These are phyloP conservation scores for Linnaemya tessellans DNA, from an alignment of 2,888 invertebrate genomes.

Conservation along the genomic window DNA sequence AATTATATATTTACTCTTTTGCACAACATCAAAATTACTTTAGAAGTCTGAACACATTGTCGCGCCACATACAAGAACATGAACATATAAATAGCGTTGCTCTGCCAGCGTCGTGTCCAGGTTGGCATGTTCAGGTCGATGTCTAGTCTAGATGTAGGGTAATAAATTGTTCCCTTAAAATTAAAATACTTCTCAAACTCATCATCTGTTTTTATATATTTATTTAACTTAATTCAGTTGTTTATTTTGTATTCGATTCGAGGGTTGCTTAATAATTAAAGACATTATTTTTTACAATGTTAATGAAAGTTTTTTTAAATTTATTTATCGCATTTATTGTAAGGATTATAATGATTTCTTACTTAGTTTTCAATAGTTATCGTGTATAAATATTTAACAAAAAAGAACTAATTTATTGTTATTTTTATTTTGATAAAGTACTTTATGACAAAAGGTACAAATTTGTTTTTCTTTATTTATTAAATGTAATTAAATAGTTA, in stretches of 20 bases:
- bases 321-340: slow-evolving; percentile 10
- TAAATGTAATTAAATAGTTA: slow-evolving; percentile 7
- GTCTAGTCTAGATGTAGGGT: no score
- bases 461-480: slow-evolving; percentile 34
- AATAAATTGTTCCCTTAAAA: no score
- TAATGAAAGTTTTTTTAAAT: slow-evolving; percentile 44
- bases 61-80: no score
- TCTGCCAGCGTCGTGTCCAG: no score
- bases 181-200: no score
- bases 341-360: slow-evolving; percentile 47
- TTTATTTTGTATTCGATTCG: slow-evolving; percentile 41
- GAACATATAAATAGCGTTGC: no score
- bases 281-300: slow-evolving; percentile 56
- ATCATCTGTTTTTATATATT: slow-evolving; percentile 64
- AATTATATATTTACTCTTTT: no score
- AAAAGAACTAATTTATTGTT: slow-evolving; percentile 54
- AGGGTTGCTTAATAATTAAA: slow-evolving; percentile 28
- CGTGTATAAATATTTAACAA: slow-evolving; percentile 64
- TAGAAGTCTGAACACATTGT: no score
- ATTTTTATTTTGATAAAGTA: slow-evolving; percentile 51
- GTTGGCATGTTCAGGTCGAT: no score
- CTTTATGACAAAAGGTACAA: slow-evolving; percentile 70
- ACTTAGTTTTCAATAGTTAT: slow-evolving; percentile 40
- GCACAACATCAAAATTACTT: no score
- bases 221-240: slow-evolving; percentile 62